Evolutionary conservation across 2,797 vertebrate genomes (phyloP), one percentile per base, ranked within the genome.

Genomic region (Muraenolepis orangiensis): DNA sequence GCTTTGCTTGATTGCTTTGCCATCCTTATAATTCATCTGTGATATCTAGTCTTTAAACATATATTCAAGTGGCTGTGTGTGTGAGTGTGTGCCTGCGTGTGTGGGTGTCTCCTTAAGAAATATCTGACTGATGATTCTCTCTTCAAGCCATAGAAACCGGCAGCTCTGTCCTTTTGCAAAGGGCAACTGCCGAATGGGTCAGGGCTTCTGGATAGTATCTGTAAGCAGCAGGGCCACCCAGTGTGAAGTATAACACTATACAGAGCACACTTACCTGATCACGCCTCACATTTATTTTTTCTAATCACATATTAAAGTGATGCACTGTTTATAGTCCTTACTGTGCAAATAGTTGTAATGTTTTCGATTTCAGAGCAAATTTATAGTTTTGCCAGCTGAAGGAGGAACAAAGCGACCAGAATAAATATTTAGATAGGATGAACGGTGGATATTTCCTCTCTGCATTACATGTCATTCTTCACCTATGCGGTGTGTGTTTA

Each of bases 361-460:
- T 6, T 18, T 46, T 46, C 16, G 20, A 5, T 18, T 46, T 46
- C 42, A 46, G 42, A 46, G 42, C 42, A 20, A 20, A 68, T 68
- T 30, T 69, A 31, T 69, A 34, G 67, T 69, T 34, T 69, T 36
- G 32, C 10, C 16, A 36, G 68, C 4, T 36, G 16, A 10, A 69
- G 31, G 20, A 34, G 31, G 68, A 69, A 36, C 68, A 32, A 69
- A 36, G 10, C 68, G 18, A 20, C 68, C 32, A 32, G 68, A 69
- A 36, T 69, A 69, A 69, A 69, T 69, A 69, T 69, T 69, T 69
- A 69, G 16, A 69, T 36, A 16, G 18, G 30, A 34, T 69, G 31
- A 20, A 69, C 67, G 16, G 16, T 30, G 18, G 14, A 66, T 71
- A 28, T 46, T 46, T 46, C 40, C 26, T 28, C 38, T 40, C 70